Percentiles rank a stretch among this genome's conserved stretches.
Evolutionary conservation across 1,140 invertebrate species (phyloP).

Genomic region (Amyelois transitella): DNA sequence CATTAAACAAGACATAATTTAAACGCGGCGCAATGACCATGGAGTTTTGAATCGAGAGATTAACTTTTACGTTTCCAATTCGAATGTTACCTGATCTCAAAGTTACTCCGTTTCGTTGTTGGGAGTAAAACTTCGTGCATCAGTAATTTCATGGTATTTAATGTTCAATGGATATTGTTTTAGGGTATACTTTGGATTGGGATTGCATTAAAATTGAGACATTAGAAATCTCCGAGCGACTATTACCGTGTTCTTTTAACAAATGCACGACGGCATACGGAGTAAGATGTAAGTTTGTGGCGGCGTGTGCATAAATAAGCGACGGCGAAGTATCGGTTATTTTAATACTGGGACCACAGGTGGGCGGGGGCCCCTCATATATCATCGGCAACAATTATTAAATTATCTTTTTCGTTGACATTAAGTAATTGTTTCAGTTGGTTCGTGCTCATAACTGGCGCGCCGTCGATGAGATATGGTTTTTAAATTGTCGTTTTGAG

Average conservation of each 20-base stretch:
- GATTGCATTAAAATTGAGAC: slow-evolving; percentile 58
- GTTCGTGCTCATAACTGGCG: slow-evolving; percentile 45
- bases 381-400: slow-evolving; percentile 72
- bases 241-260: slow-evolving; percentile 72
- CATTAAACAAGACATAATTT: slow-evolving; percentile 75
- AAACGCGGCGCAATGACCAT: slow-evolving; percentile 29
- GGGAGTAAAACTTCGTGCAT: slow-evolving; percentile 37
- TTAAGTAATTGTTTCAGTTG: slow-evolving; percentile 71
- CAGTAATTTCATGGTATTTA: slow-evolving; percentile 25
- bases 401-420: slow-evolving; percentile 73
- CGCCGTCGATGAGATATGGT: slow-evolving; percentile 48
- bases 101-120: slow-evolving; percentile 34
- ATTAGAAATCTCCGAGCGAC: slow-evolving; percentile 68
- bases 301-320: slow-evolving; percentile 65
- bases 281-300: slow-evolving; percentile 68
- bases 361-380: slow-evolving; percentile 59
- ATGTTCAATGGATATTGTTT: slow-evolving; percentile 2
- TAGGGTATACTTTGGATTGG: slow-evolving; percentile 34
- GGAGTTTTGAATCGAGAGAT: slow-evolving; percentile 31
- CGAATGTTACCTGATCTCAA: slow-evolving; percentile 8
- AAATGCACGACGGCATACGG: slow-evolving; percentile 58
- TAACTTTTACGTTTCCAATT: slow-evolving; percentile 27
- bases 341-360: slow-evolving; percentile 62
- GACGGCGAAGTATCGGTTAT: slow-evolving; percentile 56
- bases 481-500: slow-evolving; percentile 51